Conservation (phyloP, 30 jellyfish, hydroid and myxozoan genomes). For the Pelagia noctiluca region DNA sequence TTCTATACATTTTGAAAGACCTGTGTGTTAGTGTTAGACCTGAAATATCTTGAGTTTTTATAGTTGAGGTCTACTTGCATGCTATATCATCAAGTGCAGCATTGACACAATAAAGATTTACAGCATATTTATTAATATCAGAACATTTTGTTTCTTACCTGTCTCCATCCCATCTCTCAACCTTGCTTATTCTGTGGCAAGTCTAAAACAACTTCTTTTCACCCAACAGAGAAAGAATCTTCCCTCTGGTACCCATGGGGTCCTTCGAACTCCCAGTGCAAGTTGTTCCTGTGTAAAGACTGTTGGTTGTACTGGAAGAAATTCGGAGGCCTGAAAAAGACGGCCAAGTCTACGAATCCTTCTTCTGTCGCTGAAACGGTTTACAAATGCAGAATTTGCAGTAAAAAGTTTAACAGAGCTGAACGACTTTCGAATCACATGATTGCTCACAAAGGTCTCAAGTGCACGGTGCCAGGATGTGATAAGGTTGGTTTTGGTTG, state of each 20-base stretch:
- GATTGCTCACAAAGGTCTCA: conserved; percentile 94
- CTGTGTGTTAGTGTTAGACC: too few species aligned
- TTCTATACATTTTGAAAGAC: too few species aligned
- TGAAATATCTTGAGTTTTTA: too few species aligned
- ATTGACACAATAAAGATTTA: too few species aligned
- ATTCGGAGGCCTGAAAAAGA: conserved; percentile 95
- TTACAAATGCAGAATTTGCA: conserved; percentile 94
- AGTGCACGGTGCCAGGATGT: conserved; percentile 96
- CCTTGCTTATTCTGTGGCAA: background rate
- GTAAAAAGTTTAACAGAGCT: conserved; percentile 95
- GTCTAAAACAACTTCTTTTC: background rate
- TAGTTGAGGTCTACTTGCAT: too few species aligned
- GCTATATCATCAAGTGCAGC: too few species aligned
- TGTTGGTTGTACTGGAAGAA: conserved; percentile 99
- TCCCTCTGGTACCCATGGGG: conserved; percentile 99
- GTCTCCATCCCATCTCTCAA: background rate
- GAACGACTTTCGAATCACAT: conserved; percentile 95
- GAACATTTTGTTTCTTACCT: too few species aligned
- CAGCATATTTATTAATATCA: too few species aligned
- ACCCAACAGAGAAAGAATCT: conserved; percentile 83
- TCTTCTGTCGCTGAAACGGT: conserved; percentile 83
- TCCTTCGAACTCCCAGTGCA: conserved; percentile 95
- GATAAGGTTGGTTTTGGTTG: conserved; percentile 85
- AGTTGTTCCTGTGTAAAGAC: conserved; percentile 91
- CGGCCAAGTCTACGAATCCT: conserved; percentile 85